Conservation (phyloP, 2,113 vertebrate genomes). For the Planiliza haematocheilus region DNA sequence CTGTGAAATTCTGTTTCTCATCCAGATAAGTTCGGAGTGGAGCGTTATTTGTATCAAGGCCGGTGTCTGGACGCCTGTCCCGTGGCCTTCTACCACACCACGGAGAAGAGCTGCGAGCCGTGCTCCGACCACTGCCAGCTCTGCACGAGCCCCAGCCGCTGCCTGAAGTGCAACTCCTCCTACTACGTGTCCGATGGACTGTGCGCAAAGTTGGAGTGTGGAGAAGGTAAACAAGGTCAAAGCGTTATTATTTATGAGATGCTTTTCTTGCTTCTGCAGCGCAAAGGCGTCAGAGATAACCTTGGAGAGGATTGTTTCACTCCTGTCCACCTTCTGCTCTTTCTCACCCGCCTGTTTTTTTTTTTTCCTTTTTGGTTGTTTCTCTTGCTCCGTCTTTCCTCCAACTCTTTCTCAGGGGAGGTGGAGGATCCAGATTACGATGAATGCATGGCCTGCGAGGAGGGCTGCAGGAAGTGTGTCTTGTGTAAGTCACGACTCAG, state of each 20-base stretch:
- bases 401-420: constrained; percentile 82
- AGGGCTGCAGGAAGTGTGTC: constrained; percentile 90
- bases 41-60: constrained; percentile 84
- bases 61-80: constrained; percentile 88
- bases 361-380: not conserved
- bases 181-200: constrained; percentile 81
- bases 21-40: constrained; percentile 85
- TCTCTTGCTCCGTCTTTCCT: not conserved
- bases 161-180: constrained; percentile 83
- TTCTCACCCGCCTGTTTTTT: no score
- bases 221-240: constrained; percentile 82
- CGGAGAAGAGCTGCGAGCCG: constrained; percentile 77
- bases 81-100: constrained; percentile 77
- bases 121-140: constrained; percentile 86
- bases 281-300: no score
- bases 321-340: not conserved
- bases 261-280: not conserved
- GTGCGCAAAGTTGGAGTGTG: constrained; percentile 86
- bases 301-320: constrained; percentile 3
- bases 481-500: constrained; percentile 83
- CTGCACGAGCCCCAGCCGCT: constrained; percentile 81
- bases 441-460: constrained; percentile 88
- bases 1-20: not conserved
- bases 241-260: not conserved
- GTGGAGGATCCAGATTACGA: constrained; percentile 88